A percentile compares a stretch with the other conserved stretches of the same genome.
Conservation (phyloP, 2,888 invertebrate species). For the Spodoptera littoralis region DNA sequence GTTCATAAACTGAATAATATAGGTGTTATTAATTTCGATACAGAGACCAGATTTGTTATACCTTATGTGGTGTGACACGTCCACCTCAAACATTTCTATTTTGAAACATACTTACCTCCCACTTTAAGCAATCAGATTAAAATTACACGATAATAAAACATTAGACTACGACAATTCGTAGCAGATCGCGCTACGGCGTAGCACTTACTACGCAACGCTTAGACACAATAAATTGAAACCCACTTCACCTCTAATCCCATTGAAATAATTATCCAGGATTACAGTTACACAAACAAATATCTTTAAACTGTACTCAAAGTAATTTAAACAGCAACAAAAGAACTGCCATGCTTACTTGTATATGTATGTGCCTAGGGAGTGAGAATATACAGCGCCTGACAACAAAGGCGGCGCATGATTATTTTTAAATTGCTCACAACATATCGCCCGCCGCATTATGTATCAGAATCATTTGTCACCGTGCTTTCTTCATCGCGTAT, state of each 20-base stretch:
- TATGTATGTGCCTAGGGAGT: conserved; percentile 3
- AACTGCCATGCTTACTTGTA: conserved; percentile 5
- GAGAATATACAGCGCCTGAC: conserved; percentile 35
- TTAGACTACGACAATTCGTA: conserved; percentile 1
- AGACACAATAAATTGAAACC: too few relatives aligned
- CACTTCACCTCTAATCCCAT: too few relatives aligned
- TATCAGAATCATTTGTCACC: conserved; percentile 52
- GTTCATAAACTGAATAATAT: neutral
- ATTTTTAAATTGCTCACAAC: conserved; percentile 51
- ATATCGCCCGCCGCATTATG: conserved; percentile 48
- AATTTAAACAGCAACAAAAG: conserved; percentile 41
- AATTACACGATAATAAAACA: neutral
- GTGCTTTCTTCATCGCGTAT: conserved; percentile 44
- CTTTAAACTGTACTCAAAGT: conserved; percentile 6
- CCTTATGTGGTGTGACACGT: too few relatives aligned
- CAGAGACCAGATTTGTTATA: neutral
- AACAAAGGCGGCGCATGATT: conserved; percentile 47
- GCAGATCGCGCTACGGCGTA: conserved; percentile 27
- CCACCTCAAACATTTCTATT: too few relatives aligned
- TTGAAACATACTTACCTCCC: neutral
- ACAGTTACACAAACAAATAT: conserved; percentile 5
- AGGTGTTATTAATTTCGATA: neutral
- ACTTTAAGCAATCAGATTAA: neutral
- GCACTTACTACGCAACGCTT: conserved; percentile 1
- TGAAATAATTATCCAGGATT: too few relatives aligned